Evolutionary conservation across 1,140 invertebrate species (phyloP).

Genomic region (Ylistrum balloti): DNA sequence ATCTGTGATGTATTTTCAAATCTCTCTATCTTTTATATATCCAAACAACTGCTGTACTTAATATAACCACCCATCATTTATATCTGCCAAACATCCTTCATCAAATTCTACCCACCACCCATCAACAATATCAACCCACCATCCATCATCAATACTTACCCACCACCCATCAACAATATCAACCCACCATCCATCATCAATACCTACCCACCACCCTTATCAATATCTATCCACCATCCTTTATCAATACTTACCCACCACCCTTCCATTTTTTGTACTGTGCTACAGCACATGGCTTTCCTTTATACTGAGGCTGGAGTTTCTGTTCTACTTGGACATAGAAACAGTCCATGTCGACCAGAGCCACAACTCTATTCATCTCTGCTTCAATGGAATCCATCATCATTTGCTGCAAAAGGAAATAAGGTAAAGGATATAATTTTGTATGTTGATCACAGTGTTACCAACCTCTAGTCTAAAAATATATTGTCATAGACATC

Average conservation of each 20-base stretch:
- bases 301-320: constrained; percentile 89
- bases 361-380: constrained; percentile 88
- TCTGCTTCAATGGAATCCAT: not conserved
- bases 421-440: not conserved
- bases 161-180: too few relatives aligned
- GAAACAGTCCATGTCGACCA: constrained; percentile 99
- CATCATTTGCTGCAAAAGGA: not conserved
- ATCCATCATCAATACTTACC: too few relatives aligned
- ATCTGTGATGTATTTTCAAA: too few relatives aligned
- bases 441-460: not conserved
- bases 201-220: constrained; percentile 92
- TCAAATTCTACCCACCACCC: too few relatives aligned
- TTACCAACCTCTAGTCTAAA: too few relatives aligned
- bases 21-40: too few relatives aligned
- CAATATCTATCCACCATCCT: too few relatives aligned
- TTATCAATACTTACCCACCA: constrained; percentile 88
- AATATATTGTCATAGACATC: too few relatives aligned
- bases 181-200: not conserved
- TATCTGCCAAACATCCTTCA: too few relatives aligned
- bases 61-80: too few relatives aligned
- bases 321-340: constrained; percentile 97
- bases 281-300: constrained; percentile 96
- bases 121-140: too few relatives aligned
- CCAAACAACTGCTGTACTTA: too few relatives aligned
- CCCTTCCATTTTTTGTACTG: constrained; percentile 97